Conservation (phyloP, 2,113 vertebrate species). For the Hypocryptadius cinnamomeus region DNA sequence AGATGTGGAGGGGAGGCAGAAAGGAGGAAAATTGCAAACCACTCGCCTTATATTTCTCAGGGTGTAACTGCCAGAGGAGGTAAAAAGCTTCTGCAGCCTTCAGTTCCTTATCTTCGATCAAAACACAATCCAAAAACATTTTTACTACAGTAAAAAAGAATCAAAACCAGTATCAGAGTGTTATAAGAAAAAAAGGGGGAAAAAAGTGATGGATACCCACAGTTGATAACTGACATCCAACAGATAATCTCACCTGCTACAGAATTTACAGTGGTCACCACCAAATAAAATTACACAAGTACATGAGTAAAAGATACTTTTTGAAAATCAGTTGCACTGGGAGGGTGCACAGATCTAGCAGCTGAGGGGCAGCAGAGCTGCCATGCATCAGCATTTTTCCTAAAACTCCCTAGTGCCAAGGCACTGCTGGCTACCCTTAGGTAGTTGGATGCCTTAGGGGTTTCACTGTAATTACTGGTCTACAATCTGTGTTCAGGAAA, state of each 20-base stretch:
- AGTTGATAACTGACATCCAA: not conserved
- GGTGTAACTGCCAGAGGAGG: rapidly evolving
- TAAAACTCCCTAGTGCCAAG: not conserved
- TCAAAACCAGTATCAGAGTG: not conserved
- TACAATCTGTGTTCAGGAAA: not conserved
- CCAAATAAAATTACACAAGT: not conserved
- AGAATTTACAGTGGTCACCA: not conserved
- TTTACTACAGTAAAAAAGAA: not conserved
- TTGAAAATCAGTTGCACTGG: not conserved
- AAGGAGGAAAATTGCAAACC: not conserved
- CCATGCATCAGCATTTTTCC: not conserved
- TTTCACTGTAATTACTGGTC: not conserved
- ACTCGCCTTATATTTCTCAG: not conserved
- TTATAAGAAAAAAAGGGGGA: not conserved
- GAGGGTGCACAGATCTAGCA: not conserved
- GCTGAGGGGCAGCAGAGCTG: not conserved
- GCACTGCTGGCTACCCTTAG: not conserved
- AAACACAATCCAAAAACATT: not conserved
- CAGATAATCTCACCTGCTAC: not conserved
- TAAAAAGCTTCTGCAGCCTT: not conserved
- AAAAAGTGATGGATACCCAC: not conserved
- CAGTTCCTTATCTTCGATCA: not conserved
- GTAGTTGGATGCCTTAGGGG: not conserved
- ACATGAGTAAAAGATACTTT: not conserved
- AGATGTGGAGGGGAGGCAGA: not conserved